Evolutionary conservation across 1,140 invertebrate species (phyloP).

Genomic region (Trichonephila clavata): DNA sequence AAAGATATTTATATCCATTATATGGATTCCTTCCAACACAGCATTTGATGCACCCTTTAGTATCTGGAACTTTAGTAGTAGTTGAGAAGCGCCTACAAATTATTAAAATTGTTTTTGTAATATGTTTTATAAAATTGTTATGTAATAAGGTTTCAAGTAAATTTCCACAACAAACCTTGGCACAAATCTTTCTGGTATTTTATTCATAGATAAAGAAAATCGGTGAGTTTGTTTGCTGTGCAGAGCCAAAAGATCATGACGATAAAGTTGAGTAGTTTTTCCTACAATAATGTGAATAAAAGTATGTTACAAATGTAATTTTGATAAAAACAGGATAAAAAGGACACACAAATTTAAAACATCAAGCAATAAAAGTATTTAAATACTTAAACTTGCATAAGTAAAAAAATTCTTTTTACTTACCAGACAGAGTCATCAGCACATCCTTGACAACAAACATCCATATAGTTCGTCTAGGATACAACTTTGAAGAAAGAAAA

Average conservation of each 20-base stretch:
- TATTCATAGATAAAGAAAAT: constrained; percentile 95
- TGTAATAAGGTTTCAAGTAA: background rate
- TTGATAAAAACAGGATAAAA: no score
- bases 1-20: constrained; percentile 98
- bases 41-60: constrained; percentile 95
- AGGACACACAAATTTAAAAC: background rate
- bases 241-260: constrained; percentile 95
- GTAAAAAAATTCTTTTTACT: background rate
- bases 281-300: constrained; percentile 83
- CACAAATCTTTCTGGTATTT: constrained; percentile 95
- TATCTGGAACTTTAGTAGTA: constrained; percentile 97
- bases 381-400: background rate
- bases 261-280: constrained; percentile 96
- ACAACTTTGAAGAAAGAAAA: constrained; percentile 84
- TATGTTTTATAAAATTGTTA: no score
- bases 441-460: constrained; percentile 99
- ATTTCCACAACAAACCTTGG: constrained; percentile 83
- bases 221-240: constrained; percentile 89
- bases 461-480: constrained; percentile 97
- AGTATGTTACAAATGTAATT: background rate
- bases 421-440: constrained; percentile 97
- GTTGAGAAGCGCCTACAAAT: constrained; percentile 90
- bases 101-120: background rate
- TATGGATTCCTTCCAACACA: constrained; percentile 98
- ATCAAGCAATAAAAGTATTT: background rate